Conservation (phyloP, 2,113 vertebrate species). For the Oreochromis niloticus region DNA sequence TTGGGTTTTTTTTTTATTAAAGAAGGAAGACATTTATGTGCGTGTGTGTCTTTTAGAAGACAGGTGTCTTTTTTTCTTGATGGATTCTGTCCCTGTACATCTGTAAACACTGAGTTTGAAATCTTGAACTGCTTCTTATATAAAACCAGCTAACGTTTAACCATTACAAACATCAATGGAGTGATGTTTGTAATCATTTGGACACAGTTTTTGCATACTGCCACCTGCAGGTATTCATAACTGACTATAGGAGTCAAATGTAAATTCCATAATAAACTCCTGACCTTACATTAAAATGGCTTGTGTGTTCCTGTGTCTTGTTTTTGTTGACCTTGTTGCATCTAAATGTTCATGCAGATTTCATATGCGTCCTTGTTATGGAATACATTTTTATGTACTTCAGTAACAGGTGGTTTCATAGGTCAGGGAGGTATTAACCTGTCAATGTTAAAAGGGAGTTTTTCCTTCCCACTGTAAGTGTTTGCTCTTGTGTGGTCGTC, state of each 20-base stretch:
- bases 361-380: neutral
- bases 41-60: neutral
- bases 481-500: neutral
- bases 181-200: neutral
- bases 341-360: neutral
- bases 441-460: neutral
- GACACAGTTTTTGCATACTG: neutral
- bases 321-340: neutral
- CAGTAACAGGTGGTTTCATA: neutral
- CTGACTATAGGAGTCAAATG: neutral
- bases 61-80: neutral
- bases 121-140: neutral
- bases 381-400: neutral
- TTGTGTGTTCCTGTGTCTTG: neutral
- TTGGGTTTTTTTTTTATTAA: neutral
- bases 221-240: neutral
- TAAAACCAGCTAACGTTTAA: neutral
- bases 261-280: neutral
- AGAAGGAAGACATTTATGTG: neutral
- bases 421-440: neutral
- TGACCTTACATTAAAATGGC: neutral
- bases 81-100: neutral
- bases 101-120: neutral
- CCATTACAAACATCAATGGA: neutral
- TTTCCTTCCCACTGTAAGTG: neutral